Percentiles rank a stretch among this genome's conserved stretches.
These are phyloP conservation scores for Lepidonotus clava DNA, from an alignment of 2,888 invertebrate genomes.

Conservation along the genomic window DNA sequence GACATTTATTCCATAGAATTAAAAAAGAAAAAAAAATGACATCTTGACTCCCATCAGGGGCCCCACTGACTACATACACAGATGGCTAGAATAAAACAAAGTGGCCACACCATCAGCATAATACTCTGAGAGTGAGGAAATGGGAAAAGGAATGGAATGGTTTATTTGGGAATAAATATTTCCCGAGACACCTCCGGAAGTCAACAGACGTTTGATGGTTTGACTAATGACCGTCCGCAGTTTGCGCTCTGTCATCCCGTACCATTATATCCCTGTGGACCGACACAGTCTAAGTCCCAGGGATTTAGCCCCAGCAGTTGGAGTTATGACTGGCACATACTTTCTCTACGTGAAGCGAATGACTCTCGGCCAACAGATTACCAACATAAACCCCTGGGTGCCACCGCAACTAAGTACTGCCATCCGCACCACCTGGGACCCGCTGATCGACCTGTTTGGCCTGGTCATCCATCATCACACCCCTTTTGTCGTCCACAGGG, in stretches of 20 bases:
- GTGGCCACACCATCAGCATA: too few species aligned
- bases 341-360: background rate
- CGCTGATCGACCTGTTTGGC: background rate
- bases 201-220: background rate
- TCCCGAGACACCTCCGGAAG: constrained; percentile 15
- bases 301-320: too few species aligned
- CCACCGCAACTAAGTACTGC: background rate
- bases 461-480: constrained; percentile 24
- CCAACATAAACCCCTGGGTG: background rate
- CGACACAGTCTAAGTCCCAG: too few species aligned
- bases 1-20: too few species aligned
- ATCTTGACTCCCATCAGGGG: too few species aligned
- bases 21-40: too few species aligned
- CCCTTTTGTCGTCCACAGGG: constrained; percentile 22
- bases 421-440: background rate
- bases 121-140: too few species aligned
- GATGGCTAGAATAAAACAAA: too few species aligned
- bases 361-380: background rate
- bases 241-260: background rate
- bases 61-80: too few species aligned
- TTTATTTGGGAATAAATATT: background rate
- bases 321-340: background rate
- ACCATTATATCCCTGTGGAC: too few species aligned
- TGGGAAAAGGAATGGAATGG: too few species aligned
- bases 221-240: background rate